These are phyloP conservation scores for Tiphia femorata DNA, from an alignment of 2,888 invertebrate genomes.

Conservation along the genomic window DNA sequence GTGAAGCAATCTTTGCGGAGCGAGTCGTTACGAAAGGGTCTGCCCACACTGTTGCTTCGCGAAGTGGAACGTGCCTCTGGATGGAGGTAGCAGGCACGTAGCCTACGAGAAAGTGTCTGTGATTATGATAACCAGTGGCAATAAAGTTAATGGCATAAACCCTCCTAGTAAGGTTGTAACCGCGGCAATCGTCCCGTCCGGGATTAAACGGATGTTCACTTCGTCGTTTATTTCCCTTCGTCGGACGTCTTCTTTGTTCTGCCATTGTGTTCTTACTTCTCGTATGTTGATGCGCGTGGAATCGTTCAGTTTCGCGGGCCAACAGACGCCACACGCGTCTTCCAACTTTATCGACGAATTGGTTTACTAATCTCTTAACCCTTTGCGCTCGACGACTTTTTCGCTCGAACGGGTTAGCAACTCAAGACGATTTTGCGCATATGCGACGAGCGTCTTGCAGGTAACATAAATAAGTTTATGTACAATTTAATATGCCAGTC, in stretches of 20 bases:
- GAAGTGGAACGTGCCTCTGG: constrained; percentile 4
- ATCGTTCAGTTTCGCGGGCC: background rate
- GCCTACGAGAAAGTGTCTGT: constrained; percentile 41
- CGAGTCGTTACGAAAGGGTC: background rate
- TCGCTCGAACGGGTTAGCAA: no score
- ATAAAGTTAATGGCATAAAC: constrained; percentile 34
- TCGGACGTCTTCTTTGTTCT: no score
- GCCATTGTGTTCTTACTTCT: constrained; percentile 5
- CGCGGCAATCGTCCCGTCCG: constrained; percentile 17
- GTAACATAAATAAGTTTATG: no score
- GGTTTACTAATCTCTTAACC: background rate
- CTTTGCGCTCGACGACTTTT: background rate
- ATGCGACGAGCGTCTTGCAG: no score
- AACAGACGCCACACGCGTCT: no score
- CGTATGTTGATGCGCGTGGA: background rate
- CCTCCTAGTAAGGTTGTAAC: constrained; percentile 21
- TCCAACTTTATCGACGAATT: no score
- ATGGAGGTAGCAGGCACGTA: constrained; percentile 16
- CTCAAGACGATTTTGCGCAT: no score
- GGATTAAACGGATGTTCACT: constrained; percentile 16
- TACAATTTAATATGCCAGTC: no score
- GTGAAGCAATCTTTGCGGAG: no score
- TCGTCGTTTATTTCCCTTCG: constrained; percentile 9
- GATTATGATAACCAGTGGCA: constrained; percentile 43
- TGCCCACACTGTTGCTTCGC: constrained; percentile 17